phyloP scores from a whole-genome alignment of 2,797 vertebrate genomes.

The Gymnothorax javanicus region DNA sequence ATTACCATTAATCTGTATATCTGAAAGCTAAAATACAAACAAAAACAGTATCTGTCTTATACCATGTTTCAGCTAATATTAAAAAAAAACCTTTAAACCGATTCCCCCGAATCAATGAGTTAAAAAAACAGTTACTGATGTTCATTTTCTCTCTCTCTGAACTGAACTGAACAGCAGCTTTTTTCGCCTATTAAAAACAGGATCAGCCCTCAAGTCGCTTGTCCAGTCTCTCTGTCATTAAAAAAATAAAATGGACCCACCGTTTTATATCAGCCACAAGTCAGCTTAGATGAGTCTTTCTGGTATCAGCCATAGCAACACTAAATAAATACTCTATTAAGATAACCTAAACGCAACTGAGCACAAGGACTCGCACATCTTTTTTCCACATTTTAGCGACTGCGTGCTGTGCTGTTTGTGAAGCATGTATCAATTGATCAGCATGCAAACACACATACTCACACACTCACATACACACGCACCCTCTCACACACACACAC shows the following conservation, averaged over 20 bases:
- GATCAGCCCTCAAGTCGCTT: neutral
- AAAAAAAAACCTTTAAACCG: neutral
- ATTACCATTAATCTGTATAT: neutral
- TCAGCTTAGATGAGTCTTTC: neutral
- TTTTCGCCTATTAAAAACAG: neutral
- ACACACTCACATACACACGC: neutral
- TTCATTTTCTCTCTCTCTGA: neutral
- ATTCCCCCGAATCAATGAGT: neutral
- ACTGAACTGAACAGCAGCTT: neutral
- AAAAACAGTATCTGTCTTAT: neutral
- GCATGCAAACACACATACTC: neutral
- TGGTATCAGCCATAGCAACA: neutral
- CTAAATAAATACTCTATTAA: neutral
- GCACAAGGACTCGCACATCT: too few relatives aligned
- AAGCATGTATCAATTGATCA: too few relatives aligned
- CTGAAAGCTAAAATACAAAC: neutral
- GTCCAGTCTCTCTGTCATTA: neutral
- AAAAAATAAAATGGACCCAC: neutral
- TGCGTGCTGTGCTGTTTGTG: too few relatives aligned
- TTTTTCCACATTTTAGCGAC: too few relatives aligned
- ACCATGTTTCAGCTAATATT: neutral
- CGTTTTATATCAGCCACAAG: neutral
- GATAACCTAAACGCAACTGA: neutral
- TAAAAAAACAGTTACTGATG: neutral
- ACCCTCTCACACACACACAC: neutral